Conservation (phyloP, 2,797 vertebrate genomes). For the Orestias chungarensis region DNA sequence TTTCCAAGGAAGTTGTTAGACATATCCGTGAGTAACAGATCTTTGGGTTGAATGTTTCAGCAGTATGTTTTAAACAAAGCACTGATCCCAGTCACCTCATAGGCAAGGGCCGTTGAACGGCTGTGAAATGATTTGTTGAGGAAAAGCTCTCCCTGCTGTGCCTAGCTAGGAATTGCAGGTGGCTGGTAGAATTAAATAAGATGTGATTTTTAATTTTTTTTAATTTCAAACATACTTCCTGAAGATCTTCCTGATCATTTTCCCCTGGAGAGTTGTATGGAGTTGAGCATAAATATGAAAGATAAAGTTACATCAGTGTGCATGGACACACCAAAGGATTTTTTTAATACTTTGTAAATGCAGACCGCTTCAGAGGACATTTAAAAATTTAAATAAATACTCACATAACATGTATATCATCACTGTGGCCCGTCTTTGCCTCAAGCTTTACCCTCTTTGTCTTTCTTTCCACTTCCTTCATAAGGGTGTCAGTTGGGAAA, state of each 20-base stretch:
- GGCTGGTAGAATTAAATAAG: conserved; percentile 22
- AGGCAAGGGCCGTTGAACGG: conserved; percentile 14
- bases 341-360: conserved; percentile 1
- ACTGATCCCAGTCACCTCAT: neutral
- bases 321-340: neutral
- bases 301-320: neutral
- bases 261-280: neutral
- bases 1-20: neutral
- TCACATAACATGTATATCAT: neutral
- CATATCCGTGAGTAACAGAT: neutral
- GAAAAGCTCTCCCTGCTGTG: conserved; percentile 56
- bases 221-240: conserved; percentile 18
- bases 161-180: conserved; percentile 46
- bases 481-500: neutral
- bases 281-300: neutral
- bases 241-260: neutral
- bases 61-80: conserved; percentile 10
- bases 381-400: conserved; percentile 9
- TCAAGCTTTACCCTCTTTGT: neutral
- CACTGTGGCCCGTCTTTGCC: neutral
- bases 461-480: neutral
- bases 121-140: conserved; percentile 20
- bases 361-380: neutral
- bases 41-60: neutral
- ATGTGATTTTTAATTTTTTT: conserved; percentile 7